phyloP scores from a whole-genome alignment of 1,140 invertebrate species.

The Adelges cooleyi region DNA sequence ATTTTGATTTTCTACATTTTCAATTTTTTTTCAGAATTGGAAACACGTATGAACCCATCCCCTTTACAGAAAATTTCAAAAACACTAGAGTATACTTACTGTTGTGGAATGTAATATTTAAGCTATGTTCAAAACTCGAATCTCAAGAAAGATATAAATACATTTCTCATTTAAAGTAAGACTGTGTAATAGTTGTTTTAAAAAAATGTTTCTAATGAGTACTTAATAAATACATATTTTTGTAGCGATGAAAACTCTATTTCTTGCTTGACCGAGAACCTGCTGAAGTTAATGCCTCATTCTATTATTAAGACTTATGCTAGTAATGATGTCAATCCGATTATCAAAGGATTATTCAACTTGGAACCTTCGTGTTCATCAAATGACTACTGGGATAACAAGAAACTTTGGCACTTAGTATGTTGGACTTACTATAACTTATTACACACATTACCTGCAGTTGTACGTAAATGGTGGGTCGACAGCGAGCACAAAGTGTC shows the following conservation, averaged over 20 bases:
- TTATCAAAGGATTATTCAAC: slow-evolving; percentile 34
- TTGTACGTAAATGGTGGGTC: slow-evolving; percentile 68
- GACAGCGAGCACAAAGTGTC: slow-evolving; percentile 53
- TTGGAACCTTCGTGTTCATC: neutral
- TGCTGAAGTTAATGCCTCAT: slow-evolving; percentile 29
- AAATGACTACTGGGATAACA: slow-evolving; percentile 36
- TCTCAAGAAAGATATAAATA: slow-evolving; percentile 57
- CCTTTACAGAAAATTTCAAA: slow-evolving; percentile 49
- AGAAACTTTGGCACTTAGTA: slow-evolving; percentile 47
- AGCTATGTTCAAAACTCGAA: slow-evolving; percentile 52
- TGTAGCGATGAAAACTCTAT: slow-evolving; percentile 32
- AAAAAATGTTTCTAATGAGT: neutral
- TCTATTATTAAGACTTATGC: slow-evolving; percentile 29
- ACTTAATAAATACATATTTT: neutral
- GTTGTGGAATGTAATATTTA: slow-evolving; percentile 59
- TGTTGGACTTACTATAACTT: slow-evolving; percentile 55
- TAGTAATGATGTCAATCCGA: slow-evolving; percentile 28
- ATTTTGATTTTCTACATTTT: slow-evolving; percentile 25
- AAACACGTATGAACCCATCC: slow-evolving; percentile 47
- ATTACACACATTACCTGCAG: slow-evolving; percentile 58
- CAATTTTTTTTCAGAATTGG: slow-evolving; percentile 41
- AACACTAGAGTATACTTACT: slow-evolving; percentile 56
- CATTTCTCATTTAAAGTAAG: slow-evolving; percentile 42
- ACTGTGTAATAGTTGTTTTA: neutral
- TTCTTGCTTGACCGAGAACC: slow-evolving; percentile 29